Conservation (phyloP, 2,113 vertebrate species). For the Melanocharis versteri region DNA sequence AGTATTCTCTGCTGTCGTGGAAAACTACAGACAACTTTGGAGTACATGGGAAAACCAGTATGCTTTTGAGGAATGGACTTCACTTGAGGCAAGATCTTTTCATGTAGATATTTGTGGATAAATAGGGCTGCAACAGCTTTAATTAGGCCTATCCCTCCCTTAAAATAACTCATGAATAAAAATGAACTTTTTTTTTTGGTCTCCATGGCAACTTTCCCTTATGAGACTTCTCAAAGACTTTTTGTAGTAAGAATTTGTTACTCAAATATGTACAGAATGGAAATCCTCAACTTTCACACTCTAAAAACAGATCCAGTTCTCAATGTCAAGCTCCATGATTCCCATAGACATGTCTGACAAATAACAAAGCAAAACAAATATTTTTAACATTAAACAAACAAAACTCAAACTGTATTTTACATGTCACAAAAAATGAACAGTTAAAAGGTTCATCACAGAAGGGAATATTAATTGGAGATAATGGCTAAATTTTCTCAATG, state of each 20-base stretch:
- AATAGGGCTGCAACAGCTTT: constrained; percentile 23
- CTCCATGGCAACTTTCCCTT: constrained; percentile 12
- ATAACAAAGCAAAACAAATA: not conserved
- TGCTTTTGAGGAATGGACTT: constrained; percentile 45
- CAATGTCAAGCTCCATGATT: not conserved
- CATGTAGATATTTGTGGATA: constrained; percentile 33
- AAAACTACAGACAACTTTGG: not conserved
- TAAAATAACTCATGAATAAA: constrained; percentile 58
- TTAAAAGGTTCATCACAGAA: not conserved
- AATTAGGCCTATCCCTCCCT: constrained; percentile 27
- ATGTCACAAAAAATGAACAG: not conserved
- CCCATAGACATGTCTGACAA: not conserved
- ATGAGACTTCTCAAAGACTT: not conserved
- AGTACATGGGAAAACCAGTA: not conserved
- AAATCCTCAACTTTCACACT: not conserved
- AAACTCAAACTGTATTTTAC: not conserved
- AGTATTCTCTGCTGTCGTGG: not conserved
- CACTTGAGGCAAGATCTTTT: constrained; percentile 31
- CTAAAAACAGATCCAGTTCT: not conserved
- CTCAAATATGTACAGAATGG: not conserved
- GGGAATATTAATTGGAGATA: not conserved
- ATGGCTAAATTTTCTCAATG: not conserved
- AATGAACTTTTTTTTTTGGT: constrained; percentile 19
- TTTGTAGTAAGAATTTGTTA: not conserved
- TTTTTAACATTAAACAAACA: not conserved